Evolutionary conservation across 2,113 vertebrate species (phyloP).

Genomic region (Rhadina sibilatrix): DNA sequence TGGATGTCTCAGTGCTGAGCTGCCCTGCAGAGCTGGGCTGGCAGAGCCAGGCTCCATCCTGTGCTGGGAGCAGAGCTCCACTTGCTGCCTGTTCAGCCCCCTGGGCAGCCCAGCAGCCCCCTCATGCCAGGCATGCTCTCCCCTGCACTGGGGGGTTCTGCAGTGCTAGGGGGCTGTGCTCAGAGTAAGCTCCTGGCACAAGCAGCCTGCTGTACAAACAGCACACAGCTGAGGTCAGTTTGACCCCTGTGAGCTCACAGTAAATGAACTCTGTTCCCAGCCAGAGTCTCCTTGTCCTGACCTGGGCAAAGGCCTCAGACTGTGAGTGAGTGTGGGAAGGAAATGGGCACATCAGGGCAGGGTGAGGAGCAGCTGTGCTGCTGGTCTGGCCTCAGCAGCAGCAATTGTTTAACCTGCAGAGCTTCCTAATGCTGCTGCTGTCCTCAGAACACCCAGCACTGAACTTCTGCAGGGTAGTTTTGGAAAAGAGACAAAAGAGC

Average conservation of each 20-base stretch:
- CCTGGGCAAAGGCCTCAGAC: background rate
- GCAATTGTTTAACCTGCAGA: background rate
- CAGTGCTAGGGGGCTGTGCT: accelerated
- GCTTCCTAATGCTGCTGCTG: background rate
- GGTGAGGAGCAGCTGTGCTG: background rate
- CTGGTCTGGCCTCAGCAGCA: background rate
- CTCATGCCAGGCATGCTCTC: too few species aligned
- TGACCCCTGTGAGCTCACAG: background rate
- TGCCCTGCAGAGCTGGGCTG: background rate
- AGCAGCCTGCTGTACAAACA: background rate
- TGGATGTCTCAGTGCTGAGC: too few species aligned
- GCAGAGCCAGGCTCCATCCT: background rate
- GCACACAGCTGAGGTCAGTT: background rate
- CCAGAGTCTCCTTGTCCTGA: background rate
- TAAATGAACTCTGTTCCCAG: background rate
- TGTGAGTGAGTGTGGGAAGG: background rate
- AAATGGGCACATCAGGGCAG: background rate
- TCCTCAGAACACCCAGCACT: background rate
- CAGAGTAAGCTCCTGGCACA: accelerated
- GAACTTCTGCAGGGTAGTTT: accelerated
- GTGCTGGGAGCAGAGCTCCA: background rate
- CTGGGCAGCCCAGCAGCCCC: accelerated
- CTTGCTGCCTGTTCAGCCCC: background rate
- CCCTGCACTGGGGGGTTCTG: too few species aligned
- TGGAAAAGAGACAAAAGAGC: background rate